Conservation (phyloP, 2,888 invertebrate species). For the Ethmia dodecea region DNA sequence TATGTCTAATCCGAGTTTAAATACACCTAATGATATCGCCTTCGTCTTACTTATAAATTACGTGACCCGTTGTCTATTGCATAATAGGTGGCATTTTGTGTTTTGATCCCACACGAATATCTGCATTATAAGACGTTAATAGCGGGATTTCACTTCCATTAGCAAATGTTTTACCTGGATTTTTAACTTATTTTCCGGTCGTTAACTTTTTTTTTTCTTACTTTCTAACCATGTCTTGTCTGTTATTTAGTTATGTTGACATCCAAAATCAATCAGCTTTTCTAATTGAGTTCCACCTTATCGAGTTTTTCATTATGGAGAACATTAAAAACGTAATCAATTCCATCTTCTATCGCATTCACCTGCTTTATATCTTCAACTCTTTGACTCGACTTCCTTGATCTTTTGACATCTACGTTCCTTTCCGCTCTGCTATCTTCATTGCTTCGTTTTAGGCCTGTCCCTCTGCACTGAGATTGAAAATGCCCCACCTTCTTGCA, state of each 20-base stretch:
- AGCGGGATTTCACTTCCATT: slow-evolving; percentile 20
- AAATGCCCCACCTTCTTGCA: slow-evolving; percentile 13
- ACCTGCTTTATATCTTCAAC: neutral
- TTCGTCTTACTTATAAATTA: slow-evolving; percentile 6
- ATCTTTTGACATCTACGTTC: neutral
- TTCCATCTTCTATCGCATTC: slow-evolving; percentile 3
- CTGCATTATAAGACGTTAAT: slow-evolving; percentile 17
- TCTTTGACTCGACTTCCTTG: neutral
- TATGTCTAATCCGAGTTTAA: slow-evolving; percentile 10
- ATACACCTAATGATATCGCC: slow-evolving; percentile 13
- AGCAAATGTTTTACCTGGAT: slow-evolving; percentile 15
- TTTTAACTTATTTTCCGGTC: slow-evolving; percentile 6
- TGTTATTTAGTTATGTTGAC: slow-evolving; percentile 21
- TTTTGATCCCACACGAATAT: slow-evolving; percentile 4
- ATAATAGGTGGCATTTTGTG: slow-evolving; percentile 13
- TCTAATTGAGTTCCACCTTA: slow-evolving; percentile 16
- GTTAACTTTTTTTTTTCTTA: slow-evolving; percentile 12
- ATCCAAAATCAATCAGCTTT: slow-evolving; percentile 22
- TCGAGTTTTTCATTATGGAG: slow-evolving; percentile 10
- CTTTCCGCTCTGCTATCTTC: slow-evolving; percentile 1
- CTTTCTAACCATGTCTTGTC: slow-evolving; percentile 18
- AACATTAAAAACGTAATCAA: slow-evolving; percentile 17
- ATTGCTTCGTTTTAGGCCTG: neutral
- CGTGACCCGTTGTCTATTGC: slow-evolving; percentile 14
- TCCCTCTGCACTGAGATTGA: neutral